phyloP scores from a whole-genome alignment of 2,888 invertebrate species.

The Amphipoea lucens region DNA sequence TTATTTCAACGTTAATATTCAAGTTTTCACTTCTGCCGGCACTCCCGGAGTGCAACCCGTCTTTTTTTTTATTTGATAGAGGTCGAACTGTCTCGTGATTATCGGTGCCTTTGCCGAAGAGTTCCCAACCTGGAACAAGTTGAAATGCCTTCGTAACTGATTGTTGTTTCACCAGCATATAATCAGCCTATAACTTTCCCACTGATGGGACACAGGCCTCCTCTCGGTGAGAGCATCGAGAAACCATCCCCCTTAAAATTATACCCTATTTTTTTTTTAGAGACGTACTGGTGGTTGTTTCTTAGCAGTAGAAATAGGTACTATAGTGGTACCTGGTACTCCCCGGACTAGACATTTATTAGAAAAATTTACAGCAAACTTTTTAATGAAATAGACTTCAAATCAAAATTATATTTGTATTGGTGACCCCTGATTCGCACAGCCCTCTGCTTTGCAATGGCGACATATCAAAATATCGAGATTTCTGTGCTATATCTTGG shows the following conservation, averaged over 20 bases:
- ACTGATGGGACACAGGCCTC: too few species aligned
- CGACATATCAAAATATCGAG: not conserved
- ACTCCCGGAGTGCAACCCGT: too few species aligned
- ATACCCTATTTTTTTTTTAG: too few species aligned
- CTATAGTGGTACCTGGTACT: not conserved
- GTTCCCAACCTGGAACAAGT: not conserved
- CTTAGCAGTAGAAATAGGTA: too few species aligned
- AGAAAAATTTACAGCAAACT: not conserved
- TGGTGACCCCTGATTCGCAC: not conserved
- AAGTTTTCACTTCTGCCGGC: too few species aligned
- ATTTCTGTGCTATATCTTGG: too few species aligned
- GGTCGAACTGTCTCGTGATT: not conserved
- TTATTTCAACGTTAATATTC: too few species aligned
- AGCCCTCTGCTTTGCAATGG: not conserved
- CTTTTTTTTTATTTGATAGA: not conserved
- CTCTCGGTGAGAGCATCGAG: too few species aligned
- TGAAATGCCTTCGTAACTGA: not conserved
- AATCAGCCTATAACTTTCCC: too few species aligned
- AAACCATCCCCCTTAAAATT: too few species aligned
- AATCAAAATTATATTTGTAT: not conserved
- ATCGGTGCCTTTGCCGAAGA: not conserved
- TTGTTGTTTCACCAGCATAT: not conserved
- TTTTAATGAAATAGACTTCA: not conserved
- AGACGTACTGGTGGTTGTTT: not conserved
- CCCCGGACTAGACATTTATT: not conserved